Conservation (phyloP, 2,888 invertebrate genomes). For the Adineta ricciae region DNA sequence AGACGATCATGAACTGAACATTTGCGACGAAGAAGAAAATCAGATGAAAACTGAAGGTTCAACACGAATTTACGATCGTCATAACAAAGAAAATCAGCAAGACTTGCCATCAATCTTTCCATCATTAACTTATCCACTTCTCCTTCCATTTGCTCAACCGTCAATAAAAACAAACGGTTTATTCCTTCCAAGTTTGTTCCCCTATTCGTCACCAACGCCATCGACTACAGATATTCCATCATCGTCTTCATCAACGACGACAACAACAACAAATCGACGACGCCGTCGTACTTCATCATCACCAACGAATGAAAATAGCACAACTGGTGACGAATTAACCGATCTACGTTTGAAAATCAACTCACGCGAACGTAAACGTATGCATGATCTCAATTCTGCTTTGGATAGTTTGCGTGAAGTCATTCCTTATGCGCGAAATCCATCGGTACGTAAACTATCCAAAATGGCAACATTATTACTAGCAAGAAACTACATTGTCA, state of each 20-base stretch:
- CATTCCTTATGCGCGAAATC: slow-evolving; percentile 90
- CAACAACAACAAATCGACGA: neutral
- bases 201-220: neutral
- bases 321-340: neutral
- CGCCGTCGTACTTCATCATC: neutral
- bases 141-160: neutral
- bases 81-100: slow-evolving; percentile 13
- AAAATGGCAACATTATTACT: slow-evolving; percentile 81
- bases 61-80: neutral
- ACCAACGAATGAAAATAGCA: neutral
- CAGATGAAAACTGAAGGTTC: neutral
- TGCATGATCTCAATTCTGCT: slow-evolving; percentile 94
- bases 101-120: neutral
- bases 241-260: neutral
- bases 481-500: slow-evolving; percentile 90
- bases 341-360: slow-evolving; percentile 69
- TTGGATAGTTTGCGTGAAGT: slow-evolving; percentile 82
- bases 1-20: neutral
- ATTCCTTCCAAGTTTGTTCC: neutral
- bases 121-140: neutral
- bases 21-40: neutral
- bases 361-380: slow-evolving; percentile 76
- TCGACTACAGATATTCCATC: neutral
- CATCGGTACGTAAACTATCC: slow-evolving; percentile 81
- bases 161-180: neutral